Conservation (phyloP, 2,888 invertebrate species). For the Tricholauxania praeusta region DNA sequence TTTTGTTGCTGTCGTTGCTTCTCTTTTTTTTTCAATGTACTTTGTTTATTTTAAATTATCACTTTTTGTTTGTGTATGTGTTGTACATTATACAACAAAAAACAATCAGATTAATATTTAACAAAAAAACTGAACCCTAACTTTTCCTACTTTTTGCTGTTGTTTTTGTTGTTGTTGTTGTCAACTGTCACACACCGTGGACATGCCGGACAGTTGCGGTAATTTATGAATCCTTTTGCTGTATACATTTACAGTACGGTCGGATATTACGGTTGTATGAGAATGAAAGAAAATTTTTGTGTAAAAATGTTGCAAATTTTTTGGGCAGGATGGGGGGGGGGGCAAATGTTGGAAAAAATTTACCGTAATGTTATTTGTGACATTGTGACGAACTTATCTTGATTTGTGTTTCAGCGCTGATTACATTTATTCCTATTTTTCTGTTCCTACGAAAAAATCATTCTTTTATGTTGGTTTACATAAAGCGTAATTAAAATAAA, state of each 20-base stretch:
- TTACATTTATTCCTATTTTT: slow-evolving; percentile 2
- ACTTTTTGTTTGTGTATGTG: slow-evolving; percentile 8
- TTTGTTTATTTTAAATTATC: slow-evolving; percentile 20
- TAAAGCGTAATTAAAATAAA: no score
- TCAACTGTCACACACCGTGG: slow-evolving; percentile 57
- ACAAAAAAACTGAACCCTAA: not conserved
- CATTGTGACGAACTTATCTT: slow-evolving; percentile 34
- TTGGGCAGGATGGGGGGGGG: not conserved
- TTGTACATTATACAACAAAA: not conserved
- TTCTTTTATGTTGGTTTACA: no score
- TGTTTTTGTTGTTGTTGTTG: slow-evolving; percentile 54
- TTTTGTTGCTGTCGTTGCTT: not conserved
- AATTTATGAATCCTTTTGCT: slow-evolving; percentile 54
- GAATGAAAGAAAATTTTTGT: not conserved
- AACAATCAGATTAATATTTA: not conserved
- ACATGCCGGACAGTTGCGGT: slow-evolving; percentile 61
- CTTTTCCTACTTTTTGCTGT: not conserved
- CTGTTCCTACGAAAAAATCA: no score
- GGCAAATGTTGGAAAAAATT: not conserved
- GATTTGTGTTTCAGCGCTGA: slow-evolving; percentile 29
- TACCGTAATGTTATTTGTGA: slow-evolving; percentile 14
- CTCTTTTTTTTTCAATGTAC: not conserved
- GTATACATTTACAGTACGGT: not conserved
- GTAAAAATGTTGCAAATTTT: slow-evolving; percentile 6
- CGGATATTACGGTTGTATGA: no score